phyloP scores from a whole-genome alignment of 1,140 invertebrate genomes.

The Listronotus bonariensis region DNA sequence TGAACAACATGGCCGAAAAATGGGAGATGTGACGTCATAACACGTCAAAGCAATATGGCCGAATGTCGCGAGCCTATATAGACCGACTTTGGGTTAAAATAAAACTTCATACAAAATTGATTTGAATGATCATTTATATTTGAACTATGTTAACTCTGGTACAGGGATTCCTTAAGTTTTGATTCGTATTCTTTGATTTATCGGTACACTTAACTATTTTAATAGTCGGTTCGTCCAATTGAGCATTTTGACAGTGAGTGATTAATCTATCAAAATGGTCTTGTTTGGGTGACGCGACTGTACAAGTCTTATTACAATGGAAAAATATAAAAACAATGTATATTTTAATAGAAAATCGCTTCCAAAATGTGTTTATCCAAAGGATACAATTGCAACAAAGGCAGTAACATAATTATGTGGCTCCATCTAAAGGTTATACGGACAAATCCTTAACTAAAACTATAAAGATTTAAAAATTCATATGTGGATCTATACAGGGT shows the following conservation, averaged over 20 bases:
- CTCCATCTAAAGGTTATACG: too few relatives aligned
- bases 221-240: background rate
- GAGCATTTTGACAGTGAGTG: background rate
- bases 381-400: too few relatives aligned
- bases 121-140: constrained; percentile 18
- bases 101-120: background rate
- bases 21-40: too few relatives aligned
- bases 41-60: too few relatives aligned
- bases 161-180: constrained; percentile 15
- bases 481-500: background rate
- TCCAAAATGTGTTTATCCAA: too few relatives aligned
- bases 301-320: constrained; percentile 11
- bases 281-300: background rate
- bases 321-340: too few relatives aligned
- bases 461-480: constrained; percentile 8
- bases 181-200: constrained; percentile 20
- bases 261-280: background rate
- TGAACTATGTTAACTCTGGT: constrained; percentile 21
- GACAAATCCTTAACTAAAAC: too few relatives aligned
- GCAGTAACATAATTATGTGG: too few relatives aligned
- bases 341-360: too few relatives aligned
- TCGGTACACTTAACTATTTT: constrained; percentile 16
- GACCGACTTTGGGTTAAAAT: too few relatives aligned
- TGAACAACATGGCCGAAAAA: too few relatives aligned
- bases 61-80: too few relatives aligned